phyloP scores from a whole-genome alignment of 2,113 vertebrate species.

The Takifugu flavidus region DNA sequence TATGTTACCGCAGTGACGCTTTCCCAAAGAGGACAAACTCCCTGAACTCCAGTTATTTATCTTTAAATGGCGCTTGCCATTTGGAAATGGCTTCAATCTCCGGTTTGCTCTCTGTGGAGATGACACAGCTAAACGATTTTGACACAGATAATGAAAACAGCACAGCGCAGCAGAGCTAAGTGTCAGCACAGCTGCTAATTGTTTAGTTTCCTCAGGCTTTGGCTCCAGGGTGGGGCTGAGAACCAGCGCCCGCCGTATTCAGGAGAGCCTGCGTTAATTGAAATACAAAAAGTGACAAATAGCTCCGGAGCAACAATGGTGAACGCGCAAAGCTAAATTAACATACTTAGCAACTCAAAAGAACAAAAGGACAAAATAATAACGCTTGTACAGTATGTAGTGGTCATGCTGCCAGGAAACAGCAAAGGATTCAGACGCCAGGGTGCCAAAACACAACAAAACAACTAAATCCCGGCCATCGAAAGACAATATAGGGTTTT shows the following conservation, averaged over 20 bases:
- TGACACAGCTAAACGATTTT: constrained; percentile 51
- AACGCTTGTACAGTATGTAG: too few relatives aligned
- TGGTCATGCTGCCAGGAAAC: too few relatives aligned
- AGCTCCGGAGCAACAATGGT: constrained; percentile 10
- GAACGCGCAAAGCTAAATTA: too few relatives aligned
- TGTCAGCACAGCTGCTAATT: constrained; percentile 59
- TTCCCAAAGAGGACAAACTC: not conserved
- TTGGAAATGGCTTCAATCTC: constrained; percentile 6
- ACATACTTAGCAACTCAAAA: too few relatives aligned
- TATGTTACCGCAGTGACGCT: not conserved
- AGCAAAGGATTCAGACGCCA: too few relatives aligned
- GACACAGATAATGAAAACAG: constrained; percentile 55
- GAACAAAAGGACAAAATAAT: too few relatives aligned
- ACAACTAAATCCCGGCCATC: too few relatives aligned
- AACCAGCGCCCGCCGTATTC: constrained; percentile 37
- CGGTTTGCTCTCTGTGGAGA: constrained; percentile 13
- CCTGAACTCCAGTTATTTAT: not conserved
- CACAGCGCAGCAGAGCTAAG: constrained; percentile 32
- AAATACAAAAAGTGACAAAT: constrained; percentile 32
- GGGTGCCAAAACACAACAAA: too few relatives aligned
- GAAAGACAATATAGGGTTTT: too few relatives aligned
- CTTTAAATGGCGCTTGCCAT: not conserved
- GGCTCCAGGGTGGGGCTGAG: constrained; percentile 34
- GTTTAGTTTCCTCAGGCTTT: constrained; percentile 35
- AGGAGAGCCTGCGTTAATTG: constrained; percentile 27